phyloP scores from a whole-genome alignment of 2,797 vertebrate genomes.

The Notolepis coatsorum region DNA sequence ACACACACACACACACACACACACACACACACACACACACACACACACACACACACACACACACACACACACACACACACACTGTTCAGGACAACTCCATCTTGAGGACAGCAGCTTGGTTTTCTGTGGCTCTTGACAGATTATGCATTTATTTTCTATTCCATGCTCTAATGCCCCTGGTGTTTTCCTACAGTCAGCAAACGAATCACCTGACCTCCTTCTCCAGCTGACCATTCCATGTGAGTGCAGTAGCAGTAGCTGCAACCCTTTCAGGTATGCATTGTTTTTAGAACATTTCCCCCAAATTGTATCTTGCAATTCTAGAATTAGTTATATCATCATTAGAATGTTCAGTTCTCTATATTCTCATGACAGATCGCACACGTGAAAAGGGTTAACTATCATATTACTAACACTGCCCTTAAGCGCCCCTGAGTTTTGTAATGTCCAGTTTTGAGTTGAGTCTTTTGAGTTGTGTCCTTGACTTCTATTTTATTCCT shows the following conservation, averaged over 20 bases:
- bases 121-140: constrained; percentile 48
- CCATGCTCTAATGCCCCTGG: constrained; percentile 37
- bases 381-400: not conserved
- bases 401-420: not conserved
- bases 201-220: constrained; percentile 22
- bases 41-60: constrained; percentile 5
- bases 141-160: constrained; percentile 21
- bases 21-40: not conserved
- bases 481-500: too few relatives aligned
- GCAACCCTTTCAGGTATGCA: too few relatives aligned
- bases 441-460: too few relatives aligned
- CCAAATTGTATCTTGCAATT: too few relatives aligned
- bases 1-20: not conserved
- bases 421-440: too few relatives aligned
- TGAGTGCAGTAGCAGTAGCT: too few relatives aligned
- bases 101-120: not conserved
- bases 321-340: too few relatives aligned
- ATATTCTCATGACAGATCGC: too few relatives aligned
- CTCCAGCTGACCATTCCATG: constrained; percentile 45
- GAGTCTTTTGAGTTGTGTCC: too few relatives aligned
- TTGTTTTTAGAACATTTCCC: too few relatives aligned
- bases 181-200: constrained; percentile 48
- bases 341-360: too few relatives aligned
- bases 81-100: not conserved
- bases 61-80: not conserved